Conservation (phyloP, 2,888 invertebrate species). For the Oxycera nigricornis region DNA sequence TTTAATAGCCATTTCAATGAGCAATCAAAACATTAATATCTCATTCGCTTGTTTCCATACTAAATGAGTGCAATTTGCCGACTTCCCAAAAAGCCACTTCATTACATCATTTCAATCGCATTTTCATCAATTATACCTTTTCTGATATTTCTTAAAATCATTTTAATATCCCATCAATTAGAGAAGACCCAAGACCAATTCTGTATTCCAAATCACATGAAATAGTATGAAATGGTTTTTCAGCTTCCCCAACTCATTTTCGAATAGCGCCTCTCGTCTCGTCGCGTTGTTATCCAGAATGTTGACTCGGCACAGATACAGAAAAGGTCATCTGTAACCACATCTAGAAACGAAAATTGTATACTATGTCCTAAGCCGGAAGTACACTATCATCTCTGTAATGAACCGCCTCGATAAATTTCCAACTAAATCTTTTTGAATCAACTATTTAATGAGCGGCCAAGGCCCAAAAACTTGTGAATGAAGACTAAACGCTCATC, state of each 20-base stretch:
- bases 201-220: neutral
- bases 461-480: conserved; percentile 47
- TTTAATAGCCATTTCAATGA: neutral
- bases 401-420: conserved; percentile 41
- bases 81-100: neutral
- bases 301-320: neutral
- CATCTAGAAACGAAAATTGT: neutral
- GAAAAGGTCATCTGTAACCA: neutral
- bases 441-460: conserved; percentile 39
- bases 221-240: neutral
- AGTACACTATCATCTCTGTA: conserved; percentile 41
- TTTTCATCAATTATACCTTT: conserved; percentile 3
- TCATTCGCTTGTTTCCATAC: neutral
- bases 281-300: no score
- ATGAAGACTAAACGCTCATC: conserved; percentile 58
- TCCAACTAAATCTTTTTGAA: conserved; percentile 40
- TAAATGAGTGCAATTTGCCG: neutral
- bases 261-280: no score
- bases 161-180: conserved; percentile 26
- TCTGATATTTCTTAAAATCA: conserved; percentile 17
- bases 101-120: conserved; percentile 15
- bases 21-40: neutral
- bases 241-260: neutral
- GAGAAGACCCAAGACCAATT: neutral
- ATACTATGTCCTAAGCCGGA: conserved; percentile 33